Percentiles rank a stretch among this genome's conserved stretches.
These are phyloP conservation scores for Oplegnathus fasciatus DNA, from an alignment of 2,113 vertebrate species.

Conservation along the genomic window DNA sequence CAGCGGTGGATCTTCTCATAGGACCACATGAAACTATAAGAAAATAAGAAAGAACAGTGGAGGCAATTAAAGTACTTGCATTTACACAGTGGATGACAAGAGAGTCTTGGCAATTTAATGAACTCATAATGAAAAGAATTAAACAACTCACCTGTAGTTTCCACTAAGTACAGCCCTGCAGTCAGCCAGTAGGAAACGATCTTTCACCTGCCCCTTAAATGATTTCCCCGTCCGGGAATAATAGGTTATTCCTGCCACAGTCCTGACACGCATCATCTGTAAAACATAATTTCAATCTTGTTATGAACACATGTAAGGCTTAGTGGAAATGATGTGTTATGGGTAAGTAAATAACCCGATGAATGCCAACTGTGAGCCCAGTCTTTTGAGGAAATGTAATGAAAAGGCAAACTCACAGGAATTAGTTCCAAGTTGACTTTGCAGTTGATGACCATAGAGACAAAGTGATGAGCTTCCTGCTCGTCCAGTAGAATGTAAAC, in stretches of 20 bases:
- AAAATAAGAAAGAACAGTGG: conserved; percentile 40
- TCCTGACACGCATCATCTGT: conserved; percentile 96
- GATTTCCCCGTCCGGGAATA: conserved; percentile 94
- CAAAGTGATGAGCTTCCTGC: conserved; percentile 91
- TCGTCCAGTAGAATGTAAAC: conserved; percentile 97
- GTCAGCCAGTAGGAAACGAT: conserved; percentile 95
- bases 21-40: conserved; percentile 97
- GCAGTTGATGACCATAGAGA: conserved; percentile 92
- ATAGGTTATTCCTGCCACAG: conserved; percentile 93
- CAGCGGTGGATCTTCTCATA: conserved; percentile 99
- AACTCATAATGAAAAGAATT: not conserved
- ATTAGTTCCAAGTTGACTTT: conserved; percentile 92
- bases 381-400: not conserved
- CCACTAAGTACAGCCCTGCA: conserved; percentile 96
- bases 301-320: not conserved
- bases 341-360: not conserved
- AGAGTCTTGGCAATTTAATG: not conserved
- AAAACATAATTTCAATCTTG: conserved; percentile 46
- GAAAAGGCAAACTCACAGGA: conserved; percentile 85
- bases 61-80: not conserved
- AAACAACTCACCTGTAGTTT: conserved; percentile 91
- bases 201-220: conserved; percentile 96
- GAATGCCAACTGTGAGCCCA: not conserved
- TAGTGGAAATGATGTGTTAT: not conserved
- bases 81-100: not conserved